These are phyloP conservation scores for Megaceryle torquata DNA, from an alignment of 2,113 vertebrate species.

Conservation along the genomic window DNA sequence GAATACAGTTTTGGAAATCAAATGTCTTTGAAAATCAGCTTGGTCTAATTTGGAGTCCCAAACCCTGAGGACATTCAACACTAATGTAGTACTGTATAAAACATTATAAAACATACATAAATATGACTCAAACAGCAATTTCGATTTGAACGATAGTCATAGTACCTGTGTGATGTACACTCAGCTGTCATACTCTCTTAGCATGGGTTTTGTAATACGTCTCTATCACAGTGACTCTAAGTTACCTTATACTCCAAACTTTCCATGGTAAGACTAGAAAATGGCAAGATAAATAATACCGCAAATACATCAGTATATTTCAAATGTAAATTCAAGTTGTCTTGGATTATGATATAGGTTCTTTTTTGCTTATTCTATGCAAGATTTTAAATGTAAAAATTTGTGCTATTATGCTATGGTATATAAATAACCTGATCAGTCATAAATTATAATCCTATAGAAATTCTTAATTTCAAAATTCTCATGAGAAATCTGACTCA, in stretches of 20 bases:
- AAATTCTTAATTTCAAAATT: neutral
- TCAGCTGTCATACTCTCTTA: neutral
- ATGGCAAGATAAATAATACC: neutral
- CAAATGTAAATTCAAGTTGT: neutral
- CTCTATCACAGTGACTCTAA: neutral
- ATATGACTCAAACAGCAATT: neutral
- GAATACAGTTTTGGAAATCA: neutral
- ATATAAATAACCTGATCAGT: neutral
- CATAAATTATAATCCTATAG: neutral
- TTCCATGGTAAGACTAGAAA: neutral
- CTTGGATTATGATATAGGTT: neutral
- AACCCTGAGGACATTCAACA: neutral
- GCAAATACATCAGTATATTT: neutral
- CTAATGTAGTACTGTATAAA: neutral
- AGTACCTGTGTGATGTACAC: neutral
- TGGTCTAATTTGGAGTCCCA: neutral
- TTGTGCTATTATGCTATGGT: neutral
- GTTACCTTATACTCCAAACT: neutral
- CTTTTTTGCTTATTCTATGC: neutral
- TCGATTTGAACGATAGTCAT: neutral
- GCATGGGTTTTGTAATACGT: neutral
- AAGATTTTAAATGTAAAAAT: neutral
- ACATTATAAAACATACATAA: neutral
- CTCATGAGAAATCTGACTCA: neutral
- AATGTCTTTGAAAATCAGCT: neutral